phyloP scores from a whole-genome alignment of 2,113 vertebrate genomes.

The Chelonoidis abingdonii region DNA sequence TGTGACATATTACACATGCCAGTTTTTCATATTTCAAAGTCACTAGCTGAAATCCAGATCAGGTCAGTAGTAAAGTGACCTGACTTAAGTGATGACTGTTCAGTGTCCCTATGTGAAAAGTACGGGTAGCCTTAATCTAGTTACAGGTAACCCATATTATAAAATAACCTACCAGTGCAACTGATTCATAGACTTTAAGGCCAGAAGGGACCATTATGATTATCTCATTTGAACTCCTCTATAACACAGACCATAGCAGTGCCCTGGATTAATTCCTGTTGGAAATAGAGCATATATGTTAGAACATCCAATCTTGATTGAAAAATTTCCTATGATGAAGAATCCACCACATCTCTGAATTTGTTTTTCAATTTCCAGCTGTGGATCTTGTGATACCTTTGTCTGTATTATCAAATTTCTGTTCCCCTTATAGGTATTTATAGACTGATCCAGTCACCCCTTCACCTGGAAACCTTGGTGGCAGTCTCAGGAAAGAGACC shows the following conservation, averaged over 20 bases:
- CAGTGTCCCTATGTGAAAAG: not conserved
- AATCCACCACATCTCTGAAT: not conserved
- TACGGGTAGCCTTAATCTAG: not conserved
- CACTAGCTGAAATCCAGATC: not conserved
- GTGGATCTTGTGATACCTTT: not conserved
- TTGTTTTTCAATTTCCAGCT: not conserved
- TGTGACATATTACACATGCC: not conserved
- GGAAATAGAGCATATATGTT: not conserved
- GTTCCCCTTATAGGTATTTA: not conserved
- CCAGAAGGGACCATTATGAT: not conserved
- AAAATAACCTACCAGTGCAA: not conserved
- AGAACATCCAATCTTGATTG: not conserved
- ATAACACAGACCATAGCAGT: not conserved
- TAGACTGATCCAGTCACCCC: not conserved
- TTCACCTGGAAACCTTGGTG: not conserved
- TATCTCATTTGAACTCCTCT: not conserved
- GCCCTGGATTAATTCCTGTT: too few species aligned
- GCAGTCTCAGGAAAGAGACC: not conserved
- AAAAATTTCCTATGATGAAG: not conserved
- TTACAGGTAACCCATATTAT: accelerated
- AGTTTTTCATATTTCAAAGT: not conserved
- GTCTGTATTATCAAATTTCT: not conserved
- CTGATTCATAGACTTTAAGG: not conserved
- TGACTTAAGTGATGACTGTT: accelerated
- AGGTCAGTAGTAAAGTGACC: not conserved